Evolutionary conservation across 2,888 invertebrate genomes (phyloP).

Genomic region (Schizotus pectinicornis): DNA sequence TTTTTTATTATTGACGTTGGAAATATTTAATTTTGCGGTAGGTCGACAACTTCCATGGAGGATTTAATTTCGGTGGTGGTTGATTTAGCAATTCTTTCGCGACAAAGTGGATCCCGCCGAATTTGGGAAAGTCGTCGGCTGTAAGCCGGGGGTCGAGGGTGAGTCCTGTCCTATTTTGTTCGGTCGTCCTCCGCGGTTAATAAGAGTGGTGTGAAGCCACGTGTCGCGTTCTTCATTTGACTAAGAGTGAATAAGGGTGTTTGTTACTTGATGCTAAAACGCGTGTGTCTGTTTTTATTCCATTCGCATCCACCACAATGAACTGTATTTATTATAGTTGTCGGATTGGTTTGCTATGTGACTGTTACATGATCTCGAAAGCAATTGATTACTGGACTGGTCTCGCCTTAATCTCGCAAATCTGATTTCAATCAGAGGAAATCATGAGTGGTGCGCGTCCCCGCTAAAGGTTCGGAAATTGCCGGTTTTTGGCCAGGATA

Average conservation of each 20-base stretch:
- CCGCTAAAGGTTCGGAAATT: conserved; percentile 15
- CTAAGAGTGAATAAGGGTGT: conserved; percentile 45
- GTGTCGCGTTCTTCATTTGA: conserved; percentile 49
- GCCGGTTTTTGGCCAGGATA: conserved; percentile 2
- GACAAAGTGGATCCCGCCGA: background rate
- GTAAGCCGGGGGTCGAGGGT: conserved; percentile 2
- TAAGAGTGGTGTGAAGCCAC: conserved; percentile 36
- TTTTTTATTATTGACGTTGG: too few species aligned
- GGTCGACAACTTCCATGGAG: too few species aligned
- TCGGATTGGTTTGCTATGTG: conserved; percentile 50
- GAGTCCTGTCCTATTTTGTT: conserved; percentile 8
- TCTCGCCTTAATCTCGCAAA: conserved; percentile 24
- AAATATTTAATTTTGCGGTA: too few species aligned
- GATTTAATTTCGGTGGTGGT: too few species aligned
- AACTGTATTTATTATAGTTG: conserved; percentile 48
- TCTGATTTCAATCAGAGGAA: conserved; percentile 24
- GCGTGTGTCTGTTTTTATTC: conserved; percentile 57
- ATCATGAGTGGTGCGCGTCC: background rate
- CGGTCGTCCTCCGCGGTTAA: conserved; percentile 18
- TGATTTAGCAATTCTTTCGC: background rate
- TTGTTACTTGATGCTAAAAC: conserved; percentile 54
- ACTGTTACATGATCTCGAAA: conserved; percentile 39
- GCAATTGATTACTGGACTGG: conserved; percentile 20
- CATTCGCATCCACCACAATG: conserved; percentile 55
- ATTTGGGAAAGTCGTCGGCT: too few species aligned